These are phyloP conservation scores for Dolichomitus sp. DNA, from an alignment of 2,888 invertebrate species.

Conservation along the genomic window DNA sequence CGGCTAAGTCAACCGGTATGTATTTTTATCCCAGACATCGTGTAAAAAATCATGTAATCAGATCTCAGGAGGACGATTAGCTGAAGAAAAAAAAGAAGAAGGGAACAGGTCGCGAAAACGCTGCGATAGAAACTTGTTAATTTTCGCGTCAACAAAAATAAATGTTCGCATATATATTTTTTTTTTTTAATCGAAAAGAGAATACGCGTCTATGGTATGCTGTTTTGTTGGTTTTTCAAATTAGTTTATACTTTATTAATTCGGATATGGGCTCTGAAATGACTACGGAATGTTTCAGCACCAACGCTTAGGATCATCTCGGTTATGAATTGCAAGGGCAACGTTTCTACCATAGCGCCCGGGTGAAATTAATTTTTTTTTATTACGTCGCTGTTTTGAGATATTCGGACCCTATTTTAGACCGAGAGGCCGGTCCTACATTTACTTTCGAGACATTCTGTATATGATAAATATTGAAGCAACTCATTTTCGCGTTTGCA, in stretches of 20 bases:
- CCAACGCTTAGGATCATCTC: constrained; percentile 35
- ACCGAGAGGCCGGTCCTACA: constrained; percentile 49
- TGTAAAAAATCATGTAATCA: constrained; percentile 41
- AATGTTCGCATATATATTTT: constrained; percentile 59
- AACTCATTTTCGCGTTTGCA: constrained; percentile 52
- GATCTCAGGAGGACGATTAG: constrained; percentile 38
- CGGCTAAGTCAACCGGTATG: constrained; percentile 29
- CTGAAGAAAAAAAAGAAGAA: constrained; percentile 7
- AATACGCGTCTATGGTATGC: constrained; percentile 58
- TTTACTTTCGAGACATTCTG: constrained; percentile 61
- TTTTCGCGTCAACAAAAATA: constrained; percentile 44
- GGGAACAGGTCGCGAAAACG: constrained; percentile 41
- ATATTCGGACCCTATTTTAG: constrained; percentile 38
- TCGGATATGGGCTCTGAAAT: constrained; percentile 70
- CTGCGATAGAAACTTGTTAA: constrained; percentile 53
- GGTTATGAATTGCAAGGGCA: constrained; percentile 27
- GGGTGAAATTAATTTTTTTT: constrained; percentile 27
- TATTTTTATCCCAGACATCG: constrained; percentile 45
- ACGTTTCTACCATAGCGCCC: background rate
- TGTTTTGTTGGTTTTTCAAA: constrained; percentile 61
- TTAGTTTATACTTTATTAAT: constrained; percentile 68
- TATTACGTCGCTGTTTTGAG: constrained; percentile 10
- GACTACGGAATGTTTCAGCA: constrained; percentile 48
- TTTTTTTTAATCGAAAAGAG: constrained; percentile 12
- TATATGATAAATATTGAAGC: constrained; percentile 54